Evolutionary conservation across 2,888 invertebrate genomes (phyloP), one percentile per base, ranked within the genome.

Genomic region (Trichacis sp.): DNA sequence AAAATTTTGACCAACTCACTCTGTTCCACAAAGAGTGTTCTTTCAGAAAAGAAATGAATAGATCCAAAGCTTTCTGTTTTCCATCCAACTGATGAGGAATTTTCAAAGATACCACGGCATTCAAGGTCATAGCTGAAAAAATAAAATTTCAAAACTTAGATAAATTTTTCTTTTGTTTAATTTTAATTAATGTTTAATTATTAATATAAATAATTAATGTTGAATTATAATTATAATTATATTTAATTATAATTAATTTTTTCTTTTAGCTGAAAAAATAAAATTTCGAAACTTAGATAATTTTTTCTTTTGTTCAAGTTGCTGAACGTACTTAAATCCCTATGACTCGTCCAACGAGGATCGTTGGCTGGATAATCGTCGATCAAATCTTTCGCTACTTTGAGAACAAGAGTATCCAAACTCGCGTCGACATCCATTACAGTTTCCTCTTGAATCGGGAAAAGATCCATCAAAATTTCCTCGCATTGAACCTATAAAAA

Each of bases 291-390:
- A 51, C 38, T 24, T 47, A 33, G 36, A 29, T 46, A 12, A 1
- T 54, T 53, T 36, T 36, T 36, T 12, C 40, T 8, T 40, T 40
- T 40, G 15, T 5, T 3, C 15, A 20, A 14, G 24, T 24, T 9
- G 11, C 2, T 51, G 45, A 67, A 71, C 70, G 74, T 73, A 83
- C 83, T 77, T 9, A 80, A 69, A 56, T 82, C 80, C 69, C 81
- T 79, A 30, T 81, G 83, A 72, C 88, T 88, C 0, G 88, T 85
- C 92, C 92, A 92, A 51, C 92, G 85, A 0, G 97, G 97, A 87
- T 97, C 97, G 11, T 93, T 91, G 0, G 93, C 91, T 0, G 97
- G 96, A 70, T 91, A 89, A 84, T 97, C 96, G 81, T 97, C 93
- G 55, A 96, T 88, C 73, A 96, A 87, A 80, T 94, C 92, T 62